Evolutionary conservation across 2,888 invertebrate genomes (phyloP).

Genomic region (Drosophila neutralis): DNA sequence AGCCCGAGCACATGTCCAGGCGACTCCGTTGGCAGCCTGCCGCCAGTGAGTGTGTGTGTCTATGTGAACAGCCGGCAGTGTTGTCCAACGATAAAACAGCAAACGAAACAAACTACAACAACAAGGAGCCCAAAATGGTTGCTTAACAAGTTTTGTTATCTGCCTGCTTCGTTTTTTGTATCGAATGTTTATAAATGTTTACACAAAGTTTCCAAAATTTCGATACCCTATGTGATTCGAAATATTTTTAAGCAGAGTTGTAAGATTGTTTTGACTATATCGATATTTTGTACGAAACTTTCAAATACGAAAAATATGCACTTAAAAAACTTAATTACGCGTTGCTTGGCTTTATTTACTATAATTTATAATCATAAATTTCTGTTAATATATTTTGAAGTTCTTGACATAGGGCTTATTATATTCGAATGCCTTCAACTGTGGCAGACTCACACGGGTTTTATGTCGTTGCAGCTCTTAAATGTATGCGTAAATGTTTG

Average conservation of each 20-base stretch:
- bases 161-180: conserved; percentile 64
- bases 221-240: neutral
- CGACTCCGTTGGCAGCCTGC: conserved; percentile 30
- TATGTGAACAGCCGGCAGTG: conserved; percentile 44
- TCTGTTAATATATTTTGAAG: neutral
- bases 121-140: conserved; percentile 56
- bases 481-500: conserved; percentile 4
- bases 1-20: conserved; percentile 24
- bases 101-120: conserved; percentile 35
- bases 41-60: conserved; percentile 8
- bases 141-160: conserved; percentile 77
- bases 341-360: neutral
- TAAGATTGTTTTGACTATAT: neutral
- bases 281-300: neutral
- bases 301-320: neutral
- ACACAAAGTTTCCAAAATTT: conserved; percentile 28
- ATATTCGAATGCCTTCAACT: neutral
- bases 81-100: conserved; percentile 58
- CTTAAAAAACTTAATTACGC: neutral
- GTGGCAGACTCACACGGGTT: conserved; percentile 13
- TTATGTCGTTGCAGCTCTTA: conserved; percentile 15
- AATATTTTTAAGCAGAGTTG: neutral
- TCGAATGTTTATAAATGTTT: conserved; percentile 73
- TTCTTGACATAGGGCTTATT: conserved; percentile 17
- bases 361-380: neutral